Conservation (phyloP, 2,888 invertebrate species). For the Napeogenes sylphis region DNA sequence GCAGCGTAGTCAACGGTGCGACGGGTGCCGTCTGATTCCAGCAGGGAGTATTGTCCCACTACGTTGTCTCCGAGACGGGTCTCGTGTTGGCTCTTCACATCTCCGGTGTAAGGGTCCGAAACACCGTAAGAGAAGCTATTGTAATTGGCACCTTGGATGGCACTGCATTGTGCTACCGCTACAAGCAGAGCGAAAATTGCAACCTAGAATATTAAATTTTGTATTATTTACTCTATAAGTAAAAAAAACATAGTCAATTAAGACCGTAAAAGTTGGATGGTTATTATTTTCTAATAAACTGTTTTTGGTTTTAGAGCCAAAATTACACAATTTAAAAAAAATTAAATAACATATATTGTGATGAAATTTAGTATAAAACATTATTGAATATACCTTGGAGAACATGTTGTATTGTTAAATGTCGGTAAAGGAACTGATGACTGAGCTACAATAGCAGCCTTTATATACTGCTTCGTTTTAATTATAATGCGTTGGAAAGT, state of each 20-base stretch:
- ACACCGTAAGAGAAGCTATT: slow-evolving; percentile 73
- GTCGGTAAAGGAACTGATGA: slow-evolving; percentile 34
- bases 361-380: too few species aligned
- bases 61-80: slow-evolving; percentile 69
- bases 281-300: too few species aligned
- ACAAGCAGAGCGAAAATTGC: slow-evolving; percentile 46
- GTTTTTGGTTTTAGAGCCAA: too few species aligned
- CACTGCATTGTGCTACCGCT: slow-evolving; percentile 44
- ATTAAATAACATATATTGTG: not conserved
- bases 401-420: slow-evolving; percentile 35
- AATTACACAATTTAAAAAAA: too few species aligned
- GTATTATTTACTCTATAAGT: not conserved
- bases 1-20: slow-evolving; percentile 76
- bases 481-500: slow-evolving; percentile 17
- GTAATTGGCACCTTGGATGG: slow-evolving; percentile 51
- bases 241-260: too few species aligned
- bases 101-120: slow-evolving; percentile 71
- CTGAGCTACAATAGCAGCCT: slow-evolving; percentile 27
- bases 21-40: slow-evolving; percentile 72
- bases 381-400: slow-evolving; percentile 31
- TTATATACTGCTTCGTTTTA: slow-evolving; percentile 33
- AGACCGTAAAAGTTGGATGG: too few species aligned
- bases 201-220: not conserved
- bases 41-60: slow-evolving; percentile 69
- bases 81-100: slow-evolving; percentile 70